Evolutionary conservation across 2,797 vertebrate genomes (phyloP).

Genomic region (Anguilla marmorata): DNA sequence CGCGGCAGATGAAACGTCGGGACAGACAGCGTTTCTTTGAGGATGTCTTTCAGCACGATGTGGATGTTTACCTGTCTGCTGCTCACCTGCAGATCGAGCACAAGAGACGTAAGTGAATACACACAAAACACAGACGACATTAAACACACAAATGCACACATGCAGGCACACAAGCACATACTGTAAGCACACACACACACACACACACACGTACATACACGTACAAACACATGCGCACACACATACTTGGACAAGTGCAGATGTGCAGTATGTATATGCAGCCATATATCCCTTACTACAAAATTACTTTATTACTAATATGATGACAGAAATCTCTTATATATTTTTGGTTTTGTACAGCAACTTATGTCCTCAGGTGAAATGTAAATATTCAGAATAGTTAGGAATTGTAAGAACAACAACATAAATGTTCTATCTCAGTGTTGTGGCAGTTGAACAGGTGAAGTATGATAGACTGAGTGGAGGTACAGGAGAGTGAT

Average conservation of each 20-base stretch:
- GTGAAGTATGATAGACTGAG: rapidly evolving
- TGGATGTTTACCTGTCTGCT: slow-evolving; percentile 84
- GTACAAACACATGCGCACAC: not conserved
- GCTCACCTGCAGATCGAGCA: slow-evolving; percentile 85
- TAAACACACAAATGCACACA: not conserved
- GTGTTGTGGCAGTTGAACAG: not conserved
- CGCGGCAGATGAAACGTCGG: slow-evolving; percentile 79
- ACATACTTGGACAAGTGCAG: not conserved
- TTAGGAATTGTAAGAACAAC: not conserved
- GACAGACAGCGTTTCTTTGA: slow-evolving; percentile 90
- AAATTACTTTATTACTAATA: not conserved
- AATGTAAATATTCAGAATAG: not conserved
- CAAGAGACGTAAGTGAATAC: slow-evolving; percentile 79
- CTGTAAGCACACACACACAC: not conserved
- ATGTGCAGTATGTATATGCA: not conserved
- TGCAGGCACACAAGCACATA: not conserved
- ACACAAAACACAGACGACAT: not conserved
- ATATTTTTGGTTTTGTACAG: not conserved
- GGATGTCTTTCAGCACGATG: slow-evolving; percentile 87
- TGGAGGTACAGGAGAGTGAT: not conserved
- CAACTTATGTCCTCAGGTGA: not conserved
- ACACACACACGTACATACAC: not conserved
- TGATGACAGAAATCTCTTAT: not conserved
- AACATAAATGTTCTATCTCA: not conserved
- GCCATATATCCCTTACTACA: not conserved